Base-by-base conservation (phyloP, 2,888 invertebrate genomes). In the Conus canariensis region DNA sequence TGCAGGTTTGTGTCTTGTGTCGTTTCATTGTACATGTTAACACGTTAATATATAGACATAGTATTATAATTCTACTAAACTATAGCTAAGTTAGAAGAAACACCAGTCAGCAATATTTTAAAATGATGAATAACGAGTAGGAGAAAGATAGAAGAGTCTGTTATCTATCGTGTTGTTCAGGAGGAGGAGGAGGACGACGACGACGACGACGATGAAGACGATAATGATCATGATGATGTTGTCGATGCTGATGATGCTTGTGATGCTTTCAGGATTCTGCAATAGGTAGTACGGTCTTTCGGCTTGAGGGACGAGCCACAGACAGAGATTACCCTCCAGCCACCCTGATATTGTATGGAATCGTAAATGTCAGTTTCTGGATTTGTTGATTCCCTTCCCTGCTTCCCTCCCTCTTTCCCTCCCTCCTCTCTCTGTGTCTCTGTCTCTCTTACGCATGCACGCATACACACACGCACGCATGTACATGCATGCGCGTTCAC, bases 161-260 rank as follows among this genome's bases (percentile, higher is more conserved):
- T 45, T 45, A 45, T 45, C 45, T 45, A 45, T 45, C 45, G 45
- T 45, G 45, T 45, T 45, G 45, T 45, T 45, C 45, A 45, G 16
- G 64, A 64, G 64, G 64, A 64, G 16, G 64, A 10, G 16, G 64
- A 3, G 16, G 60, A 64, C 60, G 60, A 64, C 60, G 60, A 64
- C 16, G 64, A 64, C 70, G 30, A 8, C 30, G 30, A 64, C 45
- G 70, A 67, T n/a, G 30, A 64, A 14, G 45, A 87, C 45, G 14
- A 30, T n/a, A 30, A 87, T 45, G 45, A 87, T 30, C 12, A 87
- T 70, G 70, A 70, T 70, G n/a, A 87, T 16, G 64, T 14, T 64
- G 64, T 14, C 16, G 64, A 64, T 64, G 64, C 10, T 64, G 64
- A 64, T 16, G 64, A 64, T 64, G 64, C 8, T 64, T 64, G 5